Base-by-base conservation (phyloP, 1,140 invertebrate genomes). In the Ceratitis capitata region DNA sequence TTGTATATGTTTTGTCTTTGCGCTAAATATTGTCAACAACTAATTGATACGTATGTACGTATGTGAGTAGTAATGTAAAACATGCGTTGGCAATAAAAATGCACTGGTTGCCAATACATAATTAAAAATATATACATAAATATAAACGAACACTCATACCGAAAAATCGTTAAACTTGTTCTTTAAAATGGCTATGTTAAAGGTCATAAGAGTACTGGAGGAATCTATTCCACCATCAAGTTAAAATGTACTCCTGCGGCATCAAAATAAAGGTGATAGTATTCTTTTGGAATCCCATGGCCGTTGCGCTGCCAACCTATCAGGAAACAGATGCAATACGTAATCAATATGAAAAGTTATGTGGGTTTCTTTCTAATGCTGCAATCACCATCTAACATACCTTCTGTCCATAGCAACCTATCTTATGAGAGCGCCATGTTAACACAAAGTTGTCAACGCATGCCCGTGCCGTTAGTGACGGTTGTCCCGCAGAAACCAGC, bases 271-370 rank as follows among this genome's bases (percentile, higher is more conserved):
- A 92, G 88, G 88, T 89, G 95, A 97, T 86, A 96, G 97, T 78
- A 93, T 99, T 53, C 93, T 99, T 58, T 98, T 99, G 89, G 97
- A 98, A 92, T 97, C 97, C 3, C 95, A 97, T 91, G 97, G n/a
- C 96, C 12, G 95, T 98, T 14, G 97, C 97, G 0, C 83, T 89
- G 56, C 85, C 92, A 94, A 95, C 96, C 53, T 92, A 94, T 56
- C 95, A 96, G 92, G 98, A 99, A 93, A 96, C 95, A 39, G 97
- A 98, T 87, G 95, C 95, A n/a, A 94, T 98, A 32, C 96, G 96
- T 89, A 96, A 96, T 87, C 95, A 96, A 88, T 99, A 98, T 90
- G 95, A 95, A 12, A 98, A 98, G 92, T 93, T 98, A 35, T 92
- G 96, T 84, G 42, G 92, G 97, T 45, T 93, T 97, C 39, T 99